Base-by-base conservation (phyloP, 2,888 invertebrate species). In the Aproaerema taeniolella region DNA sequence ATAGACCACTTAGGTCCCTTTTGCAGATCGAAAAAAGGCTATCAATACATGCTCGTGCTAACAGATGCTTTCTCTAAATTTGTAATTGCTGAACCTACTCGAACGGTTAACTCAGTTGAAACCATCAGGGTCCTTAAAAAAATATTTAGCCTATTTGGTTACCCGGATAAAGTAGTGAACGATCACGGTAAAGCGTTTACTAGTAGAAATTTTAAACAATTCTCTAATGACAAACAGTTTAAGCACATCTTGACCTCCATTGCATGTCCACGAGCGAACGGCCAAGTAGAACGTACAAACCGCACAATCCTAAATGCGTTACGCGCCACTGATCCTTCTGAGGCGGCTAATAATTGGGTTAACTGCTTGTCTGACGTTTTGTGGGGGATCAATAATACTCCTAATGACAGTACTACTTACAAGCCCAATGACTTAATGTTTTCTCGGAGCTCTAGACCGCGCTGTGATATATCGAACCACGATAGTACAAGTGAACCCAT, bases 301-400 rank as follows among this genome's bases (percentile, higher is more conserved):
- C 38, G 55, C 0, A 57, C 50, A 0, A 43, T 55, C 8, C 28
- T 55, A 1, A 20, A 51, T 42, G 47, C 47, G 0, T 37, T 54
- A 15, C 43, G 54, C 0, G 40, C 51, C 0, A 43, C 47, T 1
- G 50, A 55, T 5, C 52, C 49, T 6, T 47, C 44, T 20, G 44
- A 52, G 4, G 47, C 49, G 2, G 25, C 47, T 16, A 51, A 49
- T 31, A 59, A 50, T 10, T 61, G 56, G 54, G 31, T 43, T 1
- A 49, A 52, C 1, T 30, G 38, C 31, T 34, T 56, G 9, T 49
- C 50, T 4, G 44, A 50, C 26, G 20, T 49, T 2, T 7, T 55
- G 2, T 56, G 49, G 55, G 55, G 55, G 7, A 57, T 58, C n/a
- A 58, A 58, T 37, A 52, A 55, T 26, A 51, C 53, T 8, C 8